A percentile compares a stretch with the other conserved stretches of the same genome.
Conservation (phyloP, 2,797 vertebrate species). For the Vultur gryphus region DNA sequence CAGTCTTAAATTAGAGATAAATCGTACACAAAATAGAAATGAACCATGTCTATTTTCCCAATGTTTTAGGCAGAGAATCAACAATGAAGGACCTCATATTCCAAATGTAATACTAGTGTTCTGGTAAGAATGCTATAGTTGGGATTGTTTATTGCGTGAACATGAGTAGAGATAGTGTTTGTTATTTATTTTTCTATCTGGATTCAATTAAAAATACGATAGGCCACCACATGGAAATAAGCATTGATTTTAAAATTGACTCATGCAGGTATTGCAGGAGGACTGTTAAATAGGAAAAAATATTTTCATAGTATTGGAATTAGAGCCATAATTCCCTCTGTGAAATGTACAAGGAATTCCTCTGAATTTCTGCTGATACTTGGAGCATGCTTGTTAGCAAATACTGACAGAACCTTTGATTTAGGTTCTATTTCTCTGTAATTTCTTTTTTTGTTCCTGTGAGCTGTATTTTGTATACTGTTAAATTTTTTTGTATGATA, state of each 20-base stretch:
- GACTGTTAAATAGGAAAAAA: background rate
- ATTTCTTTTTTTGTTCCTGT: background rate
- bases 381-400: background rate
- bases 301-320: background rate
- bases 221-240: background rate
- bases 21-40: background rate
- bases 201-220: constrained; percentile 24
- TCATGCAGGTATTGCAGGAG: background rate
- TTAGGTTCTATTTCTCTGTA: background rate
- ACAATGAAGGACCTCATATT: background rate
- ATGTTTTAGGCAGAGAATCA: background rate
- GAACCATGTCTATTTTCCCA: background rate
- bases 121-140: background rate
- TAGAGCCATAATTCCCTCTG: background rate
- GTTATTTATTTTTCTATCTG: background rate
- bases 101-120: background rate
- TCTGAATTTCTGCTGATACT: background rate
- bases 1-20: background rate
- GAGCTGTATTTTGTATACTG: background rate
- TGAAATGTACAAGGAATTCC: background rate
- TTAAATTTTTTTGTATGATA: background rate
- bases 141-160: background rate
- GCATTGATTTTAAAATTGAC: constrained; percentile 17
- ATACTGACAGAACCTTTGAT: background rate
- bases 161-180: background rate